phyloP scores from a whole-genome alignment of 2,797 vertebrate genomes.

The Chelonia mydas region DNA sequence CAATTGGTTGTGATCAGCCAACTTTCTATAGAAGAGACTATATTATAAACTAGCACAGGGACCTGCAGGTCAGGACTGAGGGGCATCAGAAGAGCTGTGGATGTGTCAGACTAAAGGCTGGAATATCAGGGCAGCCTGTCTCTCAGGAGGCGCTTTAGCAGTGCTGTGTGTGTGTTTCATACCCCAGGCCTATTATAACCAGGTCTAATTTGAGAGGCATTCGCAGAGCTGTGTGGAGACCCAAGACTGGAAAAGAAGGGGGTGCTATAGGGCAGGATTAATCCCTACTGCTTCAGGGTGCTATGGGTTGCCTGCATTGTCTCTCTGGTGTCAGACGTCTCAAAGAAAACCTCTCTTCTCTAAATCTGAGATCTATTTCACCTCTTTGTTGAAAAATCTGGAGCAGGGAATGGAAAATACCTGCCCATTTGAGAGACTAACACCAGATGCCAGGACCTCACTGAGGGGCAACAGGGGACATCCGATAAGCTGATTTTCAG shows the following conservation, averaged over 20 bases:
- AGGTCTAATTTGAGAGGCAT: no score
- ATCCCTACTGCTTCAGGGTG: neutral
- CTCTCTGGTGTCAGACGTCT: neutral
- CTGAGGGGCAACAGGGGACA: no score
- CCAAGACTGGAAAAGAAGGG: neutral
- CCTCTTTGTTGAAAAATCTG: neutral
- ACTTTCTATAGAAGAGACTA: no score
- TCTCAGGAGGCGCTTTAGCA: neutral
- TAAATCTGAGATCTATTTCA: neutral
- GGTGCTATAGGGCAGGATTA: neutral
- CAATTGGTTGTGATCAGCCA: no score
- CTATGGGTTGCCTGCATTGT: neutral
- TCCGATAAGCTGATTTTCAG: no score
- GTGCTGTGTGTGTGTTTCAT: neutral
- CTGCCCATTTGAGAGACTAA: neutral
- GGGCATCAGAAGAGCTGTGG: no score
- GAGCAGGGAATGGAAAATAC: neutral
- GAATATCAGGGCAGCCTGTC: accelerated
- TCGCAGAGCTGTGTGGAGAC: neutral
- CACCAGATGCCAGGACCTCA: neutral
- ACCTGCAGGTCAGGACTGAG: neutral
- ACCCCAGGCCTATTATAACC: neutral
- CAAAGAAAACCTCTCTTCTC: neutral
- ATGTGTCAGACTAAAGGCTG: neutral
- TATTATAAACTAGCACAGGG: neutral